Evolutionary conservation across 1,140 invertebrate genomes (phyloP), one percentile per base, ranked within the genome.

Genomic region (Marisa cornuarietis): DNA sequence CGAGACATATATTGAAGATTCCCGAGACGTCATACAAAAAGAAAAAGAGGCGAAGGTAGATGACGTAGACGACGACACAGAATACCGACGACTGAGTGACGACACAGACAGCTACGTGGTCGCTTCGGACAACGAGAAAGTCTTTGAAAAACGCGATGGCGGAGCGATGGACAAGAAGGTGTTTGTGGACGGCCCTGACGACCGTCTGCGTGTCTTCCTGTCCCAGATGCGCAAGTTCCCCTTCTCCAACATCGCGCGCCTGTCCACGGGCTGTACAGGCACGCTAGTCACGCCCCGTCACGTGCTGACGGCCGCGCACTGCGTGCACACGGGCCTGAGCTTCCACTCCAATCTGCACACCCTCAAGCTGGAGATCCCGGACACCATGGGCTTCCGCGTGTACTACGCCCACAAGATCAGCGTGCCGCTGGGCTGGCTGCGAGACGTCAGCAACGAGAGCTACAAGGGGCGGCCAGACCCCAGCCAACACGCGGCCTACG

Each of bases 281-380:
- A 88, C 87, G 0, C 84, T 88, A 24, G 80, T 88, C 0, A 85
- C 87, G 20, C 85, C 87, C 3, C 78, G 76, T 5, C 85, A 84
- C 58, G 85, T 88, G 14, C 76, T 88, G 20, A 88, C 87, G 5
- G 87, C 87, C 24, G 87, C 87, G 14, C 87, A 88, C 72, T 88
- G 87, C 74, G 84, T 88, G 42, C 87, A 88, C 69, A 79, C 84
- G 58, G 87, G 87, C 6, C 52, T 78, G 13, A 75, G 79, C 26
- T 87, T 85, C 75, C 81, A 78, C 54, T 49, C 82, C 61, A 85
- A 85, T 54, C 79, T 86, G 69, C 79, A 86, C 76, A 83, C 84
- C 79, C 80, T 88, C 51, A 87, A 86, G 82, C 79, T 88, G n/a
- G 78, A 83, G 68, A 81, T 88, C 18, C 84, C 84, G 9, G 83